These are phyloP conservation scores for Dolichoris vasculosae DNA, from an alignment of 1,140 invertebrate genomes.

Conservation along the genomic window DNA sequence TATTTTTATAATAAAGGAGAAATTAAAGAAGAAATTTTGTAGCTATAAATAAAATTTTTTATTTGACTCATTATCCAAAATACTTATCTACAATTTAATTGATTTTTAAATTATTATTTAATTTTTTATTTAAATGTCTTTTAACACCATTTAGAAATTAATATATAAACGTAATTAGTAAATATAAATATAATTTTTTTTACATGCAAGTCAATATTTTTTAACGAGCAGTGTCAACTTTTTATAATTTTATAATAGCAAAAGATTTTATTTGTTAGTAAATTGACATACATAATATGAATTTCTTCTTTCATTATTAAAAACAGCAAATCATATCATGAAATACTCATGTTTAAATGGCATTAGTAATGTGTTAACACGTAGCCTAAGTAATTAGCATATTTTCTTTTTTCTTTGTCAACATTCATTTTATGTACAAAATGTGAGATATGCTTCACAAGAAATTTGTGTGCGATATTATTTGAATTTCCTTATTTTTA, in stretches of 20 bases:
- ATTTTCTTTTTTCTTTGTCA: conserved; percentile 41
- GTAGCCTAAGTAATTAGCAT: conserved; percentile 51
- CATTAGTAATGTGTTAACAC: conserved; percentile 43
- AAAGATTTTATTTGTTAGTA: neutral
- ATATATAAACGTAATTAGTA: neutral
- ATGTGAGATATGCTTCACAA: conserved; percentile 30
- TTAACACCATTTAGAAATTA: neutral
- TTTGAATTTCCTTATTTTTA: conserved; percentile 14
- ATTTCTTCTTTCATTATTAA: conserved; percentile 35
- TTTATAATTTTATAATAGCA: neutral
- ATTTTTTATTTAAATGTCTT: neutral
- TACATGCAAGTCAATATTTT: neutral
- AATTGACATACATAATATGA: conserved; percentile 17
- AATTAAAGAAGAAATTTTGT: neutral
- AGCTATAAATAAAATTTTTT: conserved; percentile 47
- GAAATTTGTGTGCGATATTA: conserved; percentile 9
- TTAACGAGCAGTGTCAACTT: neutral
- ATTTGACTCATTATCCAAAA: conserved; percentile 37
- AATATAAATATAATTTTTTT: neutral
- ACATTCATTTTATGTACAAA: conserved; percentile 49
- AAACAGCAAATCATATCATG: conserved; percentile 47
- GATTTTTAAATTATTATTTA: neutral
- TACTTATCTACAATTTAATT: conserved; percentile 32
- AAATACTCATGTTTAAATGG: conserved; percentile 34
- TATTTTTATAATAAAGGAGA: neutral